phyloP scores from a whole-genome alignment of 2,888 invertebrate species.

The Synanthedon myopaeformis region DNA sequence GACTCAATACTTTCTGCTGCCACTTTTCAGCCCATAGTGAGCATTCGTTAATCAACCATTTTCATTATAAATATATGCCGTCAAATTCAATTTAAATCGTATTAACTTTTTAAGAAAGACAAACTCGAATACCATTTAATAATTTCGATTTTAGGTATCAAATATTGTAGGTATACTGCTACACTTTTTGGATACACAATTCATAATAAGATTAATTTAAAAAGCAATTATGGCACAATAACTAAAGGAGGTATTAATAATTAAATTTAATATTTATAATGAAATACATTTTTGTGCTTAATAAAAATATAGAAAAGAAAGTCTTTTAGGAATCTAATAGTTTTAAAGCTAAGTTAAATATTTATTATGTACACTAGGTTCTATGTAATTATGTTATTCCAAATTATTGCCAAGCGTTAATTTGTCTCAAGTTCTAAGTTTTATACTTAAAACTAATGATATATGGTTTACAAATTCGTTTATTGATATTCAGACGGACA shows the following conservation, averaged over 20 bases:
- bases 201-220: constrained; percentile 23
- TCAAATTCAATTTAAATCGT: too few relatives aligned
- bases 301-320: neutral
- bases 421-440: constrained; percentile 36
- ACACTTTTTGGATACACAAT: too few relatives aligned
- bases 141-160: too few relatives aligned
- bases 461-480: constrained; percentile 63
- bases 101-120: too few relatives aligned
- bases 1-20: too few relatives aligned
- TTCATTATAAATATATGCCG: too few relatives aligned
- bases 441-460: constrained; percentile 55
- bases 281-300: neutral
- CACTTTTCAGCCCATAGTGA: too few relatives aligned
- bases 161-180: too few relatives aligned
- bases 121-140: too few relatives aligned
- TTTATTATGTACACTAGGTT: constrained; percentile 10
- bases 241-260: constrained; percentile 25
- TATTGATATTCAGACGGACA: constrained; percentile 63
- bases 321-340: neutral
- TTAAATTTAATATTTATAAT: neutral
- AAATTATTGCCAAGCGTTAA: constrained; percentile 66
- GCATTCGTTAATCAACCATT: too few relatives aligned
- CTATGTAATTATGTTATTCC: constrained; percentile 22
- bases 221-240: constrained; percentile 53
- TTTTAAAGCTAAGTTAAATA: neutral